phyloP scores from a whole-genome alignment of 2,797 vertebrate species.

The Eidolon dupreanum region DNA sequence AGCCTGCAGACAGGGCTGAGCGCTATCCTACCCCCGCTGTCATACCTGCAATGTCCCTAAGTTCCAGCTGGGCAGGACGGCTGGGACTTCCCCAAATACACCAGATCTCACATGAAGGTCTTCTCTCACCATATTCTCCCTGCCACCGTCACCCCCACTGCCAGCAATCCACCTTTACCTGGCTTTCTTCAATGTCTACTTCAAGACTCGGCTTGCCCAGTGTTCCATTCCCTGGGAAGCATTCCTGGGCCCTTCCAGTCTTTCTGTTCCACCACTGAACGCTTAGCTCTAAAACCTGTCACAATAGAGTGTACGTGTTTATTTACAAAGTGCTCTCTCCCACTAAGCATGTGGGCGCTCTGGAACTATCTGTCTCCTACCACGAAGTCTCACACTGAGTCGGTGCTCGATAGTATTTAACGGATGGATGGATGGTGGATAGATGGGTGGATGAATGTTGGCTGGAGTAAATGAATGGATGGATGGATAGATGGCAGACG shows the following conservation, averaged over 20 bases:
- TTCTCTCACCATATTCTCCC: not conserved
- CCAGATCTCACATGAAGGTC: not conserved
- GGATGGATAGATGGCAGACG: not conserved
- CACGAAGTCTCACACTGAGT: not conserved
- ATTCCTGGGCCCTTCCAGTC: not conserved
- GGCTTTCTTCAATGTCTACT: not conserved
- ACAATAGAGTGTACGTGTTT: not conserved
- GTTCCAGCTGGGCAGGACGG: not conserved
- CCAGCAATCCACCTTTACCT: not conserved
- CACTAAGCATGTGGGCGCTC: not conserved
- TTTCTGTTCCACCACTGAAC: not conserved
- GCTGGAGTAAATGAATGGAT: not conserved
- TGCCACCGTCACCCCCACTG: not conserved
- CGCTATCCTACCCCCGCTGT: not conserved
- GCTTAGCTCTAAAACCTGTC: not conserved
- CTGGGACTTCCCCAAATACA: not conserved
- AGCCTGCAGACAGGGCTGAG: not conserved
- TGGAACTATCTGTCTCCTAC: not conserved
- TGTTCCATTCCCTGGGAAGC: not conserved
- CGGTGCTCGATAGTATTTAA: not conserved
- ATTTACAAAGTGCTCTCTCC: not conserved
- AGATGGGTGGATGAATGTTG: not conserved
- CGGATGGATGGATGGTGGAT: not conserved
- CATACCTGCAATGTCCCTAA: too few relatives aligned
- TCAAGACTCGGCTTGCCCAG: not conserved